phyloP scores from a whole-genome alignment of 2,113 vertebrate species.

The Sinocyclocheilus anshuiensis region DNA sequence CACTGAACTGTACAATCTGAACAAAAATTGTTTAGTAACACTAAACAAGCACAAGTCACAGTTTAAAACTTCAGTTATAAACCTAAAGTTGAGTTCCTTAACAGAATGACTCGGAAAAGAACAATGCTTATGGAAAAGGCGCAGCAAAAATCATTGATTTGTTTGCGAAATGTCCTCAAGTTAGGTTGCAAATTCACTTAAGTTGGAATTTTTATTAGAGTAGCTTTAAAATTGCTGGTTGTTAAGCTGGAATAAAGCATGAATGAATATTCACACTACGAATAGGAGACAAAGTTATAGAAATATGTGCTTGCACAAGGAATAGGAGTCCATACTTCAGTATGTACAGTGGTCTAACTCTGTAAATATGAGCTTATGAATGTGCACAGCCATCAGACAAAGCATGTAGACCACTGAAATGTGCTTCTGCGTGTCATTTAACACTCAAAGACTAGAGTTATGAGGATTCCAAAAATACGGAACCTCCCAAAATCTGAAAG shows the following conservation, averaged over 20 bases:
- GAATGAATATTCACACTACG: neutral
- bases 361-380: neutral
- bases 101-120: neutral
- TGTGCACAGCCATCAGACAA: neutral
- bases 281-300: neutral
- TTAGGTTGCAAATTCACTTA: neutral
- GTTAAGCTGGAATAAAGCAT: neutral
- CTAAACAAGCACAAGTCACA: conserved; percentile 4
- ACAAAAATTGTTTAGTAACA: conserved; percentile 11
- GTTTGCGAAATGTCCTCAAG: neutral
- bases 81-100: neutral
- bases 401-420: neutral
- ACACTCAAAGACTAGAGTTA: neutral
- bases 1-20: neutral
- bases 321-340: neutral
- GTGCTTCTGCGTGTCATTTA: neutral
- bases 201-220: neutral
- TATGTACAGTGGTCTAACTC: conserved; percentile 4
- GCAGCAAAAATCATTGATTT: conserved; percentile 8
- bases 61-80: neutral
- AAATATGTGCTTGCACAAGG: neutral
- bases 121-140: conserved; percentile 40
- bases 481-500: conserved; percentile 10
- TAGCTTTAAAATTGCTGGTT: neutral
- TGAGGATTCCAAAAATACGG: neutral